Percentiles rank a stretch among this genome's conserved stretches.
Conservation (phyloP, 2,797 vertebrate genomes). For the Trachops cirrhosus region DNA sequence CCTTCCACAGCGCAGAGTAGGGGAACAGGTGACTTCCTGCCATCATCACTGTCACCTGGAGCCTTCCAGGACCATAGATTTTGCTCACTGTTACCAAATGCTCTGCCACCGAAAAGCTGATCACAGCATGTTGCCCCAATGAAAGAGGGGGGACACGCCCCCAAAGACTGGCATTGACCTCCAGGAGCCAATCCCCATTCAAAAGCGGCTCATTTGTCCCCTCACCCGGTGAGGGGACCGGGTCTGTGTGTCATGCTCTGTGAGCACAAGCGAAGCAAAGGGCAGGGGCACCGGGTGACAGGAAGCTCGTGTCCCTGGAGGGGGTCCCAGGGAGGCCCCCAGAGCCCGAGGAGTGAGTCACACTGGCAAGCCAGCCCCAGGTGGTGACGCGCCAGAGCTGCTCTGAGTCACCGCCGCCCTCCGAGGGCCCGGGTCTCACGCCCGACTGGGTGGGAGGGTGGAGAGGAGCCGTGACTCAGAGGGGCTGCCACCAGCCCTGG, state of each 20-base stretch:
- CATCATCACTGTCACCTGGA: background rate
- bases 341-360: background rate
- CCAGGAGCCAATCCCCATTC: background rate
- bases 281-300: fast-evolving
- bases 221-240: background rate
- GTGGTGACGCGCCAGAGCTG: fast-evolving
- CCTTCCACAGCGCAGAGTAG: background rate
- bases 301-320: fast-evolving
- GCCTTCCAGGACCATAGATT: background rate
- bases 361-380: background rate
- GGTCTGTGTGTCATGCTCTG: background rate
- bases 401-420: background rate
- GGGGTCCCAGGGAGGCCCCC: background rate
- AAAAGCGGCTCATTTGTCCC: background rate
- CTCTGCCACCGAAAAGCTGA: background rate
- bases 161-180: background rate
- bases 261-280: background rate
- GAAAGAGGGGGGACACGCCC: background rate
- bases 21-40: too few species aligned
- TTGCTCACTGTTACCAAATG: background rate
- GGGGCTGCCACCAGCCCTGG: background rate
- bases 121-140: fast-evolving
- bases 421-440: fast-evolving
- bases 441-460: background rate
- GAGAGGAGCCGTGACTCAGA: background rate